Conservation (phyloP, 2,888 invertebrate genomes). For the Rotaria sp. region DNA sequence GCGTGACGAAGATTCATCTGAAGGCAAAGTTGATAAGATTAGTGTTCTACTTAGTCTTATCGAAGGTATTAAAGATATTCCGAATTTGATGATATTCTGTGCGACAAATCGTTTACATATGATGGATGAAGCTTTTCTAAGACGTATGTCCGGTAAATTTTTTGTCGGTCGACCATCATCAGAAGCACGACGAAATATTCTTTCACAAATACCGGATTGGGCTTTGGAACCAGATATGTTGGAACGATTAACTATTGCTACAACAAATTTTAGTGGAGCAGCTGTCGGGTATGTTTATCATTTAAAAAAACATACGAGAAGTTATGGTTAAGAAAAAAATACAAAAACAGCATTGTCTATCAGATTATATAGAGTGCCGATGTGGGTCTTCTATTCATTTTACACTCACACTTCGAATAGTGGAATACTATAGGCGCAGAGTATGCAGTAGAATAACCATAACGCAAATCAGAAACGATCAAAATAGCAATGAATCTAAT, state of each 20-base stretch:
- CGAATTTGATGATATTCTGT: not conserved
- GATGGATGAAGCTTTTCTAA: not conserved
- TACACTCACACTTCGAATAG: too few species aligned
- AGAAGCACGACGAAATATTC: conserved; percentile 5
- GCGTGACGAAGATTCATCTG: not conserved
- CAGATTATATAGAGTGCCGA: not conserved
- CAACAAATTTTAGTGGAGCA: conserved; percentile 33
- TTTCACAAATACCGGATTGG: not conserved
- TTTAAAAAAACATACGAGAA: not conserved
- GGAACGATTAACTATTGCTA: not conserved
- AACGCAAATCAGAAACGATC: too few species aligned
- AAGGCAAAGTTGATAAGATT: conserved; percentile 1
- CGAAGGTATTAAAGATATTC: not conserved
- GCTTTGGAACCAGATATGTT: not conserved
- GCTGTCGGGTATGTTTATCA: not conserved
- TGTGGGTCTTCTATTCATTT: too few species aligned
- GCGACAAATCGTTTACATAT: not conserved
- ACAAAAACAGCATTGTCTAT: not conserved
- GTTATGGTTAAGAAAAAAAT: not conserved
- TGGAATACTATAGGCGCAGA: too few species aligned
- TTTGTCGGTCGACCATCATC: not conserved
- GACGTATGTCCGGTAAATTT: not conserved
- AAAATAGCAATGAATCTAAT: too few species aligned
- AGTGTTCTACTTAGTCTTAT: not conserved
- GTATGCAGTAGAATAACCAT: too few species aligned